A percentile compares a stretch with the other conserved stretches of the same genome.
Conservation (phyloP, 2,113 vertebrate species). For the Cochlearius cochlearius region DNA sequence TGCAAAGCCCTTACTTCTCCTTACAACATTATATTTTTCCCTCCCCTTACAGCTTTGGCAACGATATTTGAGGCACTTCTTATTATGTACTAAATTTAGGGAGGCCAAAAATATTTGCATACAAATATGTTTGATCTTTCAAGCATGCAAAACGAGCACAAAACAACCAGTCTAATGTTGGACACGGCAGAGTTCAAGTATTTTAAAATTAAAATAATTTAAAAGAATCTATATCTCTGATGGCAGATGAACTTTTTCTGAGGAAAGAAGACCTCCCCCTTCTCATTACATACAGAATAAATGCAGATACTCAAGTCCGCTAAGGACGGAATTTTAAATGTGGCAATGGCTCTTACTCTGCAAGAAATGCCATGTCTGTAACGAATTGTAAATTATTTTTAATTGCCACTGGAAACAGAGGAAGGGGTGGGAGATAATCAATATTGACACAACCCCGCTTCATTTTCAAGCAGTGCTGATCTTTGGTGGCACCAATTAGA, state of each 20-base stretch:
- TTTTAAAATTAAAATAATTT: background rate
- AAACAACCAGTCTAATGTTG: background rate
- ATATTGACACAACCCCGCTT: background rate
- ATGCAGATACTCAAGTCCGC: background rate
- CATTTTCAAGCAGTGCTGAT: slow-evolving; percentile 19
- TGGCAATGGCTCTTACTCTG: background rate
- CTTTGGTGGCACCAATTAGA: slow-evolving; percentile 2
- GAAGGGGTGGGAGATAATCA: background rate
- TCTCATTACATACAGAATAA: background rate
- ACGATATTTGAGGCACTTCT: background rate
- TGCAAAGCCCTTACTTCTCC: background rate
- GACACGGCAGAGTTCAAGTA: background rate
- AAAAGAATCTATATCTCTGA: background rate
- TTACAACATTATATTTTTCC: background rate
- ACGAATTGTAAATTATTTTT: slow-evolving; percentile 43
- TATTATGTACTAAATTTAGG: background rate
- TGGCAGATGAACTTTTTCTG: background rate
- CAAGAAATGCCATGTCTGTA: background rate
- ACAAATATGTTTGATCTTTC: slow-evolving; percentile 6
- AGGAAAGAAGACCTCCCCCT: background rate
- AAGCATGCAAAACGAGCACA: background rate
- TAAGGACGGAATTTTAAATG: background rate
- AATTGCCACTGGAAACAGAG: slow-evolving; percentile 14
- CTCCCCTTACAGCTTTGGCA: background rate
- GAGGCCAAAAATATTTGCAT: slow-evolving; percentile 39